Evolutionary conservation across 2,888 invertebrate genomes (phyloP).

Genomic region (Mimas tiliae): DNA sequence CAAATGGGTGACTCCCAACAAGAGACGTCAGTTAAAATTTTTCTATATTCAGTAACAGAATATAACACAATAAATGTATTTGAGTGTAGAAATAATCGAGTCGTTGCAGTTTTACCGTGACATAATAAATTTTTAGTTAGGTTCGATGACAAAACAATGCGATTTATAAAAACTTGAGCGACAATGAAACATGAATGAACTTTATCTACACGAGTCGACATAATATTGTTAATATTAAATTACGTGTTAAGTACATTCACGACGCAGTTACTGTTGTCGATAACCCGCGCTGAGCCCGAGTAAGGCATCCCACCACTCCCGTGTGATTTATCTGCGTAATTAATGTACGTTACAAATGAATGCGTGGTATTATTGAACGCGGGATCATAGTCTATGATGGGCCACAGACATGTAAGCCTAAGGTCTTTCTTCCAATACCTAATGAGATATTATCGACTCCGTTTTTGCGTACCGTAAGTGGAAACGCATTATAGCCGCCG

Average conservation of each 20-base stretch:
- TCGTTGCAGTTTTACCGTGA: too few relatives aligned
- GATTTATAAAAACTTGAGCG: neutral
- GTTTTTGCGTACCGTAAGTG: too few relatives aligned
- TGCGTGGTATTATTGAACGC: neutral
- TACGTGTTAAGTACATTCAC: conserved; percentile 38
- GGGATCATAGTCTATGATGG: neutral
- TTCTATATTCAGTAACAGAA: too few relatives aligned
- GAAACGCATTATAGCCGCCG: too few relatives aligned
- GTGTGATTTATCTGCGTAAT: conserved; percentile 70
- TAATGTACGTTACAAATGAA: conserved; percentile 45
- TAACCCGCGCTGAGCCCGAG: conserved; percentile 57
- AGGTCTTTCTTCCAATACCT: too few relatives aligned
- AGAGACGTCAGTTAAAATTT: too few relatives aligned
- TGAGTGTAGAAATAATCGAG: too few relatives aligned
- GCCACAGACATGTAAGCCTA: neutral
- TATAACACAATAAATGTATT: too few relatives aligned
- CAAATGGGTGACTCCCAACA: too few relatives aligned
- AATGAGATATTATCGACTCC: too few relatives aligned
- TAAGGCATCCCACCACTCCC: conserved; percentile 60
- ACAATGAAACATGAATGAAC: conserved; percentile 24
- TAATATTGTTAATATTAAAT: conserved; percentile 22
- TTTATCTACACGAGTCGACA: neutral
- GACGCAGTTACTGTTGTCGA: conserved; percentile 55
- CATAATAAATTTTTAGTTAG: too few relatives aligned
- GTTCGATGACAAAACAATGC: neutral